A percentile compares a stretch with the other conserved stretches of the same genome.
Conservation (phyloP, 2,888 invertebrate genomes). For the Dexiosoma caninum region DNA sequence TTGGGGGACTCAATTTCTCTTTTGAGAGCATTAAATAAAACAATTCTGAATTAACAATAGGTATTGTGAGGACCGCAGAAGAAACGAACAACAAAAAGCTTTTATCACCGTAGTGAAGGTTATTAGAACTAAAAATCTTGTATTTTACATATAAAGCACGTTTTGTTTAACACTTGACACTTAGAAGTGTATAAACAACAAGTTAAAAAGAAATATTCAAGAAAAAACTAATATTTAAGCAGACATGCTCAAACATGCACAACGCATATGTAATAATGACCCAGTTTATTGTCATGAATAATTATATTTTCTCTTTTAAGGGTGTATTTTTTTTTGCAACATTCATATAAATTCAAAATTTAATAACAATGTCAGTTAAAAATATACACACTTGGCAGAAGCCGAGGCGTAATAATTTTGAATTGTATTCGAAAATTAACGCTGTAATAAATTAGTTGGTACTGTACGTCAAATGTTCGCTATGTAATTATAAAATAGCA, state of each 20-base stretch:
- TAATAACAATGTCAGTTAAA: too few relatives aligned
- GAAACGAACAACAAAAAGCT: not conserved
- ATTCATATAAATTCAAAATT: too few relatives aligned
- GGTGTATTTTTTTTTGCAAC: too few relatives aligned
- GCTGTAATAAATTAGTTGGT: too few relatives aligned
- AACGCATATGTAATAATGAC: not conserved
- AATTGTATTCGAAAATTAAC: too few relatives aligned
- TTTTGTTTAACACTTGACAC: slow-evolving; percentile 49
- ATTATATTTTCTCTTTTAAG: not conserved
- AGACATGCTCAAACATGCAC: not conserved
- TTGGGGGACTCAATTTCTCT: not conserved
- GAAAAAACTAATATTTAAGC: too few relatives aligned
- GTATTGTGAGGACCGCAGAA: not conserved
- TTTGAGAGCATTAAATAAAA: not conserved
- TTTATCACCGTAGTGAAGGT: not conserved
- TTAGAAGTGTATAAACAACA: not conserved
- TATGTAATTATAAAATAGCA: too few relatives aligned
- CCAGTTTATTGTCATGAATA: not conserved
- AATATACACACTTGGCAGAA: too few relatives aligned
- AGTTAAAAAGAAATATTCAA: too few relatives aligned
- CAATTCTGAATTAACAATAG: not conserved
- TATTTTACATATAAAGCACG: slow-evolving; percentile 37
- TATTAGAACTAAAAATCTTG: not conserved
- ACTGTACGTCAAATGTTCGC: too few relatives aligned
- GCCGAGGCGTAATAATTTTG: too few relatives aligned